Base-by-base conservation (phyloP, 2,888 invertebrate species). In the Mythimna pallens region DNA sequence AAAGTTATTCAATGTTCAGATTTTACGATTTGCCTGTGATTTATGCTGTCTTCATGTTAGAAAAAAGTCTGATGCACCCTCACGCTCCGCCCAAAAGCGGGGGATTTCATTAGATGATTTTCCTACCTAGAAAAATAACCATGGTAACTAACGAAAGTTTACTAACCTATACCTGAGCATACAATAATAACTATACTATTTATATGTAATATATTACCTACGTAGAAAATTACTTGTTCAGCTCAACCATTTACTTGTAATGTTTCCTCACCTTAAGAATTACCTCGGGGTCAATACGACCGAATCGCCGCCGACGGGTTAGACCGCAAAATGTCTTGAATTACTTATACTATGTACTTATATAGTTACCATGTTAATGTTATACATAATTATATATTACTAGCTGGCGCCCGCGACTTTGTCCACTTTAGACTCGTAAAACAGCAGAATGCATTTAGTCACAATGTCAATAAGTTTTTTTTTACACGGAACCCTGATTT, bases 211-310 rank as follows among this genome's bases (percentile, higher is more conserved):
- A 30, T 30, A 30, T 34, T 22, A 62, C 14, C 22, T 70, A 68
- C 34, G 50, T 62, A 65, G 61, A 71, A 74, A 78, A 83, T 70
- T 76, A 74, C 64, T 66, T 78, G 76, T 76, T 78, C 74, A 73
- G 69, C 67, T 47, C 68, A 73, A 67, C 74, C 75, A 76, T 83
- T 83, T 83, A 68, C 75, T 71, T 62, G 50, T 79, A 77, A 79
- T 71, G 69, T 73, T 65, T 34, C 69, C 66, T 68, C 43, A 36
- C 22, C 63, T 67, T 58, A 62, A 67, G 63, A 70, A 70, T 79
- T 71, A 83, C 71, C 70, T 75, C 25, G 71, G 77, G 83, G 84
- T 83, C 84, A 83, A 77, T 52, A 70, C 54, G 81, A 61, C 71
- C 81, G 43, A 34, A 14, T 69, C 65, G 57, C 62, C 74, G 73